phyloP scores from a whole-genome alignment of 1,140 invertebrate genomes.

The Rhysida immarginata region DNA sequence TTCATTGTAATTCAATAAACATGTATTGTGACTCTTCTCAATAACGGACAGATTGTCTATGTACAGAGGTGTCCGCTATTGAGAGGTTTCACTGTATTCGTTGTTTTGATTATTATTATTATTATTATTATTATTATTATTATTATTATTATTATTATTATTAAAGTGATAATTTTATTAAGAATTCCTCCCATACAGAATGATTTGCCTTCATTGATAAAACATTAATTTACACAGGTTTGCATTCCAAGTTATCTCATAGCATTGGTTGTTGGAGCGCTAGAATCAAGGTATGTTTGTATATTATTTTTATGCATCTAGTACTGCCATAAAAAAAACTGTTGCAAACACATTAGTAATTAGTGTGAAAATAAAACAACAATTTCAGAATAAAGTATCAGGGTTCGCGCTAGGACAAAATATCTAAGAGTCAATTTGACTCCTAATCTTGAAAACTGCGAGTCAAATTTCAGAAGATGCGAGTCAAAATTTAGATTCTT shows the following conservation, averaged over 20 bases:
- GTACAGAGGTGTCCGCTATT: too few species aligned
- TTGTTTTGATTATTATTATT: too few species aligned
- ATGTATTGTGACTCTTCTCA: too few species aligned
- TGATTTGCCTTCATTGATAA: neutral
- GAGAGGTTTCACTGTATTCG: too few species aligned
- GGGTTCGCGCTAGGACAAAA: too few species aligned
- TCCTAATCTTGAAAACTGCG: too few species aligned
- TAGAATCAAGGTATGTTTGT: constrained; percentile 41
- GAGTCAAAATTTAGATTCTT: too few species aligned
- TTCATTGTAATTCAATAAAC: too few species aligned
- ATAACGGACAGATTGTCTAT: too few species aligned
- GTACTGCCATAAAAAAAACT: neutral
- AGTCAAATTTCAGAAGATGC: too few species aligned
- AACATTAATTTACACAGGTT: constrained; percentile 25
- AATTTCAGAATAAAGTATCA: neutral
- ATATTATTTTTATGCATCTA: neutral
- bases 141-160: neutral
- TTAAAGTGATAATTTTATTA: neutral
- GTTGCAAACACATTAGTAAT: neutral
- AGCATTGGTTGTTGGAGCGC: constrained; percentile 68
- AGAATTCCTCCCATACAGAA: too few species aligned
- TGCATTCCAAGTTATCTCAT: constrained; percentile 53
- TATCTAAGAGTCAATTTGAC: too few species aligned
- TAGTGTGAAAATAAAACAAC: neutral
- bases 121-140: neutral